Evolutionary conservation across 2,797 vertebrate genomes (phyloP), one percentile per base, ranked within the genome.

Genomic region (Hylomyscus alleni): DNA sequence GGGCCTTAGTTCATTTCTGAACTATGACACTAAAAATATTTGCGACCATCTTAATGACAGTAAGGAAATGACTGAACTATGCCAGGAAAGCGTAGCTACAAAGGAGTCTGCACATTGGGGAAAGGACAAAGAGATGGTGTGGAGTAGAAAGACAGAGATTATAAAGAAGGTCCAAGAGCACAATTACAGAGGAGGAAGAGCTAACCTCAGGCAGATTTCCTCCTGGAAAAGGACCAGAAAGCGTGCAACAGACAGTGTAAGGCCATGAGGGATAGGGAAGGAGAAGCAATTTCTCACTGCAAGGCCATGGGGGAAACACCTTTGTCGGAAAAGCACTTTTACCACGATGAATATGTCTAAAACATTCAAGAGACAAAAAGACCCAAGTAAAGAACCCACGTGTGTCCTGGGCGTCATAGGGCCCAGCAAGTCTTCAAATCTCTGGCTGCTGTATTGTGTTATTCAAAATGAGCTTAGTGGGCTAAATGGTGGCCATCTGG

Each of bases 181-280:
- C 34, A 11, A 81, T 20, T 19, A 24, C 2, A 76, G 87, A 54
- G 65, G 83, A 40, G 76, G 83, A 86, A 92, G 60, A 90, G 44
- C 40, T 76, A 69, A 86, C 89, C 24, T 93, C 86, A 62, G 82
- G 95, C 56, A 58, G 54, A 83, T 29, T 92, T 86, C 47, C 95
- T 92, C 56, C 80, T 80, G 78, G 89, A 93, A 95, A 92, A 31
- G 22, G 2, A 69, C 11, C 69, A 86, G 89, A 56, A 88, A 80
- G 22, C 75, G 17, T 50, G 12, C 17, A 14, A 67, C 44, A 60
- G 44, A 65, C 60, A 72, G 17, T 62, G 40, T 17, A 90, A 50
- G 10, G 37, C 52, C 69, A 65, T 31, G 40, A 52, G 72, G 81
- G 54, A 73, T 6, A 37, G 40, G 78, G 31, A 89, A 67, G 78